Evolutionary conservation across 2,888 invertebrate species (phyloP).

Genomic region (Drosophila quinaria): DNA sequence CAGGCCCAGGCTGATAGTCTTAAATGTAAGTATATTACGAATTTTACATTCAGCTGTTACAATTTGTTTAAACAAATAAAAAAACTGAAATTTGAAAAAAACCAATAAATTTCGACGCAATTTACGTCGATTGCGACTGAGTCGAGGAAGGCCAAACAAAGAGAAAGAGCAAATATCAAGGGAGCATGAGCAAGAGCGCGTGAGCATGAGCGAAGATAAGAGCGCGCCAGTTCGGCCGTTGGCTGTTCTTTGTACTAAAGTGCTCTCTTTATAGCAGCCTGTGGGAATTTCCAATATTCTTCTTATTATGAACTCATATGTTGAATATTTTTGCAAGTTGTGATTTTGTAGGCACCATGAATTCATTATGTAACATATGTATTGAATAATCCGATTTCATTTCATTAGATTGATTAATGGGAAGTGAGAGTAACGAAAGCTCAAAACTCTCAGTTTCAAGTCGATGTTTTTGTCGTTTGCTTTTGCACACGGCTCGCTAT

Average conservation of each 20-base stretch:
- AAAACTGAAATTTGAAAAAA: constrained; percentile 47
- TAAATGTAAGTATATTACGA: constrained; percentile 88
- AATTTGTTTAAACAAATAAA: constrained; percentile 40
- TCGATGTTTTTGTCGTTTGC: constrained; percentile 22
- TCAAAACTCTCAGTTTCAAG: constrained; percentile 12
- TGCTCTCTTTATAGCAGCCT: constrained; percentile 25
- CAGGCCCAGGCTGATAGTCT: constrained; percentile 86
- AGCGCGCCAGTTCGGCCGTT: constrained; percentile 25
- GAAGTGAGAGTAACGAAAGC: background rate
- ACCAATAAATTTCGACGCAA: constrained; percentile 72
- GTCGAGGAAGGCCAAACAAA: constrained; percentile 30
- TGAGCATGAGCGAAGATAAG: constrained; percentile 33
- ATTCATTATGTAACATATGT: constrained; percentile 28
- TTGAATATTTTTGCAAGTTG: constrained; percentile 16
- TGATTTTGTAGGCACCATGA: constrained; percentile 6
- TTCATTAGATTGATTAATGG: constrained; percentile 20
- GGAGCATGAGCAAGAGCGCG: constrained; percentile 8
- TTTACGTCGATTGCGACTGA: constrained; percentile 34
- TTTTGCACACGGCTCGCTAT: constrained; percentile 67
- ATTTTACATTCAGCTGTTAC: background rate
- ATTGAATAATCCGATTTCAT: constrained; percentile 35
- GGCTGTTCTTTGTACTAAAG: constrained; percentile 19
- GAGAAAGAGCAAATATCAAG: constrained; percentile 17
- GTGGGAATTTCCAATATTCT: constrained; percentile 30
- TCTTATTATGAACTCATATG: constrained; percentile 30